Base-by-base conservation (phyloP, 2,888 invertebrate species). In the Peribatodes rhomboidaria region DNA sequence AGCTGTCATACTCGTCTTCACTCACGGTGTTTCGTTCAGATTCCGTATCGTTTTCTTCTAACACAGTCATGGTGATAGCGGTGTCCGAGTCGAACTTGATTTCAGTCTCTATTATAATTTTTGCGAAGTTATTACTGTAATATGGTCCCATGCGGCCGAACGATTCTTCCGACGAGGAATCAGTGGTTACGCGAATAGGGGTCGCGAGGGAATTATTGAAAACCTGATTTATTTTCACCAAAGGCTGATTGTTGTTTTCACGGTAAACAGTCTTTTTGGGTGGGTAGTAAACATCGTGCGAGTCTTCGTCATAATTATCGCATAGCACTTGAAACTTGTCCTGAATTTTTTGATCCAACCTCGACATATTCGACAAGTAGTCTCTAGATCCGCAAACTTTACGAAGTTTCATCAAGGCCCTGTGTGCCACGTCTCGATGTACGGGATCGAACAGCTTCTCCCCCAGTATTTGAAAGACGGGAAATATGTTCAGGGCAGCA, bases 1-100 rank as follows among this genome's bases (percentile, higher is more conserved):
- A 79, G 81, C 88, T 85, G 81, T 94, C 85, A 81, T 92, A 88
- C 67, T 91, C 93, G 64, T 89, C 87, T 61, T 92, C 92, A 63
- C 92, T 92, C 46, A 80, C 85, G 9, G 89, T 93, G 69, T 91
- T 90, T 65, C 83, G 87, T 20, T 91, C 92, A 14, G 90, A 88
- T 73, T 90, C 90, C 33, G 89, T 88, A 75, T 94, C 93, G 70
- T 94, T 95, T 78, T 96, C 96, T 83, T 97, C 97, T 20, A 97
- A 90, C 59, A 97, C 96, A 37, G 97, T 96, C 97, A 97, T 97
- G 0, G 97, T 97, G 37, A 97, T 95, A 0, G 96, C 96, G 0
- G 97, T 96, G 67, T 97, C 96, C 13, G 97, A 95, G 79, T 96
- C 95, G 70, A 97, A 95, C 78, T 97, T 95, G 27, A 97, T 97